Evolutionary conservation across 2,113 vertebrate species (phyloP).

Genomic region (Psammodynastes pulverulentus): DNA sequence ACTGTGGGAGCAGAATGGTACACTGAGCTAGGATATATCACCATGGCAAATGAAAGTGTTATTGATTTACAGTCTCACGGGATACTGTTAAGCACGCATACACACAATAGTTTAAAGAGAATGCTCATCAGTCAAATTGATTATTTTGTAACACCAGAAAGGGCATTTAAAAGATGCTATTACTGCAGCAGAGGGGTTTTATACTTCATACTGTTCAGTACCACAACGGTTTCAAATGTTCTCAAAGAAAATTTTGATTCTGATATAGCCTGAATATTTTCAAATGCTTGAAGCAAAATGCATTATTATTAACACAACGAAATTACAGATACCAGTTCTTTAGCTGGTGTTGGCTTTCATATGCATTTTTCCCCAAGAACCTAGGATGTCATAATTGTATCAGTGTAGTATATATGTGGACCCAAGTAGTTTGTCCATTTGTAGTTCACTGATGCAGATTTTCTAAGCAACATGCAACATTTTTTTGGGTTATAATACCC

Average conservation of each 20-base stretch:
- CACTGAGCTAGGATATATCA: background rate
- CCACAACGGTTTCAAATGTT: background rate
- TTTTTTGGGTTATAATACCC: background rate
- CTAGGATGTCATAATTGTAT: background rate
- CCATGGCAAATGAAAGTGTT: background rate
- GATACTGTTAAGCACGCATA: background rate
- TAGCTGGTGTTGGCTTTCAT: background rate
- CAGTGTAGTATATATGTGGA: background rate
- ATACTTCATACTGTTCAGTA: background rate
- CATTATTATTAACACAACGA: background rate
- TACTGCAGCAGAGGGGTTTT: background rate
- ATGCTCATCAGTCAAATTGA: background rate
- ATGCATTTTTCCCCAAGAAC: background rate
- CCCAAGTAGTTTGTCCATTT: background rate
- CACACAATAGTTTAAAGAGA: background rate
- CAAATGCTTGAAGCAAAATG: background rate
- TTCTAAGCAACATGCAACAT: background rate
- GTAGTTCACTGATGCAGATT: background rate
- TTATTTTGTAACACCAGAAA: background rate
- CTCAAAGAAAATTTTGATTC: background rate
- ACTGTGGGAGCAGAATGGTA: background rate
- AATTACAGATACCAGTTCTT: background rate
- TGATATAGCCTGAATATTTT: background rate
- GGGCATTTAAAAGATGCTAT: background rate
- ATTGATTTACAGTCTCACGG: background rate